Percentiles rank a stretch among this genome's conserved stretches.
phyloP scores from a whole-genome alignment of 2,113 vertebrate genomes.

The Hirundichthys speculiger region DNA sequence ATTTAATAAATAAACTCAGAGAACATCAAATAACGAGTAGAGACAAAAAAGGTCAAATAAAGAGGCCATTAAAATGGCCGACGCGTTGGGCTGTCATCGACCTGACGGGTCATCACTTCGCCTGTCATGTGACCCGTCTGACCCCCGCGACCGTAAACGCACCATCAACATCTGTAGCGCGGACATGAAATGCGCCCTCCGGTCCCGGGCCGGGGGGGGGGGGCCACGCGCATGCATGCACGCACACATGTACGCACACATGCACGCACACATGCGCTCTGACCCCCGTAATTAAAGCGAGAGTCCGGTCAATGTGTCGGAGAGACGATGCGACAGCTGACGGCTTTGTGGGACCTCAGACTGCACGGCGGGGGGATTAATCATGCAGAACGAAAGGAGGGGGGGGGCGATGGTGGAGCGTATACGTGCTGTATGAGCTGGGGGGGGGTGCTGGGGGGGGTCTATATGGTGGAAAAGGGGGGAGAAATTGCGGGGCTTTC shows the following conservation, averaged over 20 bases:
- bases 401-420: neutral
- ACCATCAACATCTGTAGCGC: constrained; percentile 24
- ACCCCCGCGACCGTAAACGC: constrained; percentile 15
- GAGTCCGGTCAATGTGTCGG: constrained; percentile 61
- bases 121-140: constrained; percentile 19
- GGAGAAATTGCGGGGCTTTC: constrained; percentile 65
- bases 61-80: too few species aligned
- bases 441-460: neutral
- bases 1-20: neutral
- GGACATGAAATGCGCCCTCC: neutral
- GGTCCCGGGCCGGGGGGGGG: constrained; percentile 8
- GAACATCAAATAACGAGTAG: too few species aligned
- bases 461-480: constrained; percentile 18
- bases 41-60: too few species aligned
- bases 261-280: neutral
- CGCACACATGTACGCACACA: too few species aligned
- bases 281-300: constrained; percentile 72
- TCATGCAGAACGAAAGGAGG: constrained; percentile 14
- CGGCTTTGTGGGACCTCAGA: constrained; percentile 63
- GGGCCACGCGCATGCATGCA: neutral
- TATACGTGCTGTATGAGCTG: constrained; percentile 9
- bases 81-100: neutral
- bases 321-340: constrained; percentile 70
- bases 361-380: constrained; percentile 25
- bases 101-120: constrained; percentile 4